Conservation (phyloP, 1,140 invertebrate genomes). For the Drosophila lini region DNA sequence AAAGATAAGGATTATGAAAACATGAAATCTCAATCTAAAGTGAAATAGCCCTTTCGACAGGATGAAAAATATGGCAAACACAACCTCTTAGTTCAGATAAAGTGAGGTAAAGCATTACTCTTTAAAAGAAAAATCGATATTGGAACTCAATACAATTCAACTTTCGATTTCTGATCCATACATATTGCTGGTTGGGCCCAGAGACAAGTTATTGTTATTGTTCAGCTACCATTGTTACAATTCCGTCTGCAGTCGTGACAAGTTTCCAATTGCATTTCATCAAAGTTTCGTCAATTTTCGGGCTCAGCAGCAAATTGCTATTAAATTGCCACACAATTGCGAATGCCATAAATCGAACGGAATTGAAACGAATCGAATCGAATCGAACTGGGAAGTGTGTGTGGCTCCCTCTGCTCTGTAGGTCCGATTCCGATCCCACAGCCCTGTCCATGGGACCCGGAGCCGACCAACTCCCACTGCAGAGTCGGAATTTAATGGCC, state of each 20-base stretch:
- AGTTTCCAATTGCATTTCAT: slow-evolving; percentile 78
- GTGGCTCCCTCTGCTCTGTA: slow-evolving; percentile 6
- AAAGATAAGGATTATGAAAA: slow-evolving; percentile 2
- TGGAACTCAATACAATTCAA: slow-evolving; percentile 4
- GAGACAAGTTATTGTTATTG: slow-evolving; percentile 31
- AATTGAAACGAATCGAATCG: slow-evolving; percentile 64
- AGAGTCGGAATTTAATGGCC: slow-evolving; percentile 72
- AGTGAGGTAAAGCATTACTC: background rate
- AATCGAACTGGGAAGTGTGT: slow-evolving; percentile 29
- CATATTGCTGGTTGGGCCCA: slow-evolving; percentile 12
- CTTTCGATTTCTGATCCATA: slow-evolving; percentile 47
- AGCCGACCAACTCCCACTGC: slow-evolving; percentile 27
- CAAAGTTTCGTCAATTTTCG: slow-evolving; percentile 69
- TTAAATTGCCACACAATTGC: slow-evolving; percentile 81
- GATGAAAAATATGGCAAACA: background rate
- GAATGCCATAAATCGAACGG: slow-evolving; percentile 74
- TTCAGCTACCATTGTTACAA: slow-evolving; percentile 69
- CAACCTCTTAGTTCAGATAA: background rate
- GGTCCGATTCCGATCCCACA: slow-evolving; percentile 28
- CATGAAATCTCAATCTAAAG: slow-evolving; percentile 14
- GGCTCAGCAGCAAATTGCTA: slow-evolving; percentile 72
- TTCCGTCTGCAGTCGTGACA: slow-evolving; percentile 51
- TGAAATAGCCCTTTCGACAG: background rate
- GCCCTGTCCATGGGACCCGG: slow-evolving; percentile 6
- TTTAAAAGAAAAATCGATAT: background rate